phyloP scores from a whole-genome alignment of 1,140 invertebrate species.

The Leptopilina clavipes region DNA sequence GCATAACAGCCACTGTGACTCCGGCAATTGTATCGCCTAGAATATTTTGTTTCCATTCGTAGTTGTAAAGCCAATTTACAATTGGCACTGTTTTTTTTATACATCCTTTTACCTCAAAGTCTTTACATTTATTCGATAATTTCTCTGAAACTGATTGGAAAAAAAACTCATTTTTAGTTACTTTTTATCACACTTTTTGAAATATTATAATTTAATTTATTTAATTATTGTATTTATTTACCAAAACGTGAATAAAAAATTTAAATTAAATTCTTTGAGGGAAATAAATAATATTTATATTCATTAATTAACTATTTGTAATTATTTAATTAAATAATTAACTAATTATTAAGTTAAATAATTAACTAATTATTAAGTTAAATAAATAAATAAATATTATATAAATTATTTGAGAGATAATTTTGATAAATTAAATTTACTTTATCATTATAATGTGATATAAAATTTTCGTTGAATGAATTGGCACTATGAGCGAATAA shows the following conservation, averaged over 20 bases:
- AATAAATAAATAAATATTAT: too few relatives aligned
- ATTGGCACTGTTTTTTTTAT: conserved; percentile 73
- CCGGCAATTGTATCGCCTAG: conserved; percentile 78
- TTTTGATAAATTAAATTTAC: not conserved
- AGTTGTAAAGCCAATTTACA: conserved; percentile 76
- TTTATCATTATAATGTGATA: not conserved
- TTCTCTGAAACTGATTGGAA: conserved; percentile 52
- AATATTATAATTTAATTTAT: too few relatives aligned
- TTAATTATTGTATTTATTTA: too few relatives aligned
- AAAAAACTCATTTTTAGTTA: conserved; percentile 24
- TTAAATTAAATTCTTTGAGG: too few relatives aligned
- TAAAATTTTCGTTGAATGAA: conserved; percentile 4
- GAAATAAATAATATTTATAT: too few relatives aligned
- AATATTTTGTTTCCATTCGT: conserved; percentile 75
- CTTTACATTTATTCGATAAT: conserved; percentile 57
- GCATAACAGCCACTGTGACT: conserved; percentile 84
- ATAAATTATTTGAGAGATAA: not conserved
- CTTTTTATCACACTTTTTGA: too few relatives aligned
- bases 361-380: too few relatives aligned
- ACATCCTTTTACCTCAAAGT: conserved; percentile 54
- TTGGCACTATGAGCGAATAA: not conserved
- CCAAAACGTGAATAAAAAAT: too few relatives aligned
- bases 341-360: too few relatives aligned
- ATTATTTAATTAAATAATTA: too few relatives aligned
- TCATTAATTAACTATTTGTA: too few relatives aligned